phyloP scores from a whole-genome alignment of 2,113 vertebrate genomes.

The Gallinago jamesoni region DNA sequence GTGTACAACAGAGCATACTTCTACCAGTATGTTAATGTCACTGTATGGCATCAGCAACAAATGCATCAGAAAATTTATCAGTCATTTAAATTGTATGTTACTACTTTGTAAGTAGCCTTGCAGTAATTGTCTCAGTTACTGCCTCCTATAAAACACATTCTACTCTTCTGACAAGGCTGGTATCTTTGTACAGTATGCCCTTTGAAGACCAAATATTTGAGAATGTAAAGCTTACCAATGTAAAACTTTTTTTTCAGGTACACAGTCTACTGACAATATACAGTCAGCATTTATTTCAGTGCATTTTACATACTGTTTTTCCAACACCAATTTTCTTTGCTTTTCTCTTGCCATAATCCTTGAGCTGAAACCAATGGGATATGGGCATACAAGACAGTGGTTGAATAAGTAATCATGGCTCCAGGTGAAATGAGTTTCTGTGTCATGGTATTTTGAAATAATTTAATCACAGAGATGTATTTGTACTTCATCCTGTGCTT shows the following conservation, averaged over 20 bases:
- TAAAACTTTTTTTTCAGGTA: neutral
- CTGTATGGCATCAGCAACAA: neutral
- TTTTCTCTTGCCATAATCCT: neutral
- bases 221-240: neutral
- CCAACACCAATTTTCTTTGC: neutral
- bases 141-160: neutral
- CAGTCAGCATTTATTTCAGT: neutral
- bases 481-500: neutral
- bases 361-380: neutral
- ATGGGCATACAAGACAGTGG: neutral
- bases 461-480: conserved; percentile 42
- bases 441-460: neutral
- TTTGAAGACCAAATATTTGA: neutral
- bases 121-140: neutral
- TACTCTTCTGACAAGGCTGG: neutral
- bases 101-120: neutral
- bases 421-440: neutral
- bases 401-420: neutral
- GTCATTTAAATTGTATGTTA: neutral
- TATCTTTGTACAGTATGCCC: neutral
- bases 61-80: neutral
- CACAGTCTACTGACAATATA: neutral
- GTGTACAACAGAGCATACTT: neutral
- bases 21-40: neutral
- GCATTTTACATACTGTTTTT: neutral